Percentiles rank a stretch among this genome's conserved stretches.
Conservation (phyloP, 1,140 invertebrate genomes). For the Scaptomyza hsui region DNA sequence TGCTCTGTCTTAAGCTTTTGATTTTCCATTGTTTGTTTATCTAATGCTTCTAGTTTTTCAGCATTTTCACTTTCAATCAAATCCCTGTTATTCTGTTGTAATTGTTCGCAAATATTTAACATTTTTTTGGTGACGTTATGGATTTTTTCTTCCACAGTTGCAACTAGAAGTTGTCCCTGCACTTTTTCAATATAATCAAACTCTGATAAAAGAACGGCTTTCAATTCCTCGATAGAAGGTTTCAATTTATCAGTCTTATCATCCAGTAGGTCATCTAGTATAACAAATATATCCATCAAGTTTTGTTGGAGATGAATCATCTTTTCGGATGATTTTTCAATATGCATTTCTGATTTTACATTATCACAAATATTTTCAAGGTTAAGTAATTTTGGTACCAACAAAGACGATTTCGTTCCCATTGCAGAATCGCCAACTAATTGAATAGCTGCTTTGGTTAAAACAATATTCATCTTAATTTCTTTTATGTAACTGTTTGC, state of each 20-base stretch:
- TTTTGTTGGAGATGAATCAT: constrained; percentile 69
- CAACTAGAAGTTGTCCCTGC: constrained; percentile 22
- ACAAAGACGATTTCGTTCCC: constrained; percentile 52
- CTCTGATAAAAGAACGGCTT: constrained; percentile 44
- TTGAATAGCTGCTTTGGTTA: constrained; percentile 49
- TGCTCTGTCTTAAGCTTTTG: constrained; percentile 1
- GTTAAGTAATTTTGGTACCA: constrained; percentile 59
- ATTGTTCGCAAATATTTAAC: constrained; percentile 43
- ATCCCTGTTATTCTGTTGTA: constrained; percentile 25
- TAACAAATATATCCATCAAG: constrained; percentile 70
- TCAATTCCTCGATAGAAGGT: constrained; percentile 47
- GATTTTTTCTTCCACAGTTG: constrained; percentile 45
- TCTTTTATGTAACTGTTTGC: constrained; percentile 44
- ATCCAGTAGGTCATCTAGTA: constrained; percentile 66
- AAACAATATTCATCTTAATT: constrained; percentile 57
- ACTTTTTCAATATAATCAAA: constrained; percentile 63
- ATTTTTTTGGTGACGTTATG: constrained; percentile 43
- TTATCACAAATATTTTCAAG: constrained; percentile 56
- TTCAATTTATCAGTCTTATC: constrained; percentile 40
- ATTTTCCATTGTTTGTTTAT: neutral
- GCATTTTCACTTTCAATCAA: neutral
- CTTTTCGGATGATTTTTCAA: constrained; percentile 64
- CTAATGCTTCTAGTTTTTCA: neutral
- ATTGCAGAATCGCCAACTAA: constrained; percentile 53
- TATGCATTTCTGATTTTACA: constrained; percentile 31